Conservation (phyloP, 2,113 vertebrate species). For the Carettochelys insculpta region DNA sequence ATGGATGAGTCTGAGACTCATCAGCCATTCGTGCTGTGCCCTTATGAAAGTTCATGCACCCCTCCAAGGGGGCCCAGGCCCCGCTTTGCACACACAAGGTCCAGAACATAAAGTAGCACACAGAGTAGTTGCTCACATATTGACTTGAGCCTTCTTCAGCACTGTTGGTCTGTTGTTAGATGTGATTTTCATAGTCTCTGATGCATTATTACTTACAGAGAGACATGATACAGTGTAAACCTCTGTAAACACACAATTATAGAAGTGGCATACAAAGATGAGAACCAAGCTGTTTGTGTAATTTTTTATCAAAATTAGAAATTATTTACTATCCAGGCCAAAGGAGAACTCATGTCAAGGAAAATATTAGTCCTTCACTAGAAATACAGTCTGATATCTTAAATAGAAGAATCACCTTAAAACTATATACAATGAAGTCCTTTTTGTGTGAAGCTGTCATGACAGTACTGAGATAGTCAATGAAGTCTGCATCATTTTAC, state of each 20-base stretch:
- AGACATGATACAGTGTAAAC: background rate
- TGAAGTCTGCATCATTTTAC: background rate
- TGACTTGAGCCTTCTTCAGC: background rate
- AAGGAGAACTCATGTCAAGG: background rate
- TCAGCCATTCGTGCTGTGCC: no score
- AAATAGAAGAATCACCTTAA: rapidly evolving
- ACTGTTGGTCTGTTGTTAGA: background rate
- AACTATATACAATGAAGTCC: rapidly evolving
- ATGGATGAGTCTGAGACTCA: no score
- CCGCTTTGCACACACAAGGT: no score
- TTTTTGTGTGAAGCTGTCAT: background rate
- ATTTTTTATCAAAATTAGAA: background rate
- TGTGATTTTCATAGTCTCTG: background rate
- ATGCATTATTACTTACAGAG: background rate
- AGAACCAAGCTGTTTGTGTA: background rate
- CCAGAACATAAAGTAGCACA: background rate
- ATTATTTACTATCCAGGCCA: background rate
- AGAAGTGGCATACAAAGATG: background rate
- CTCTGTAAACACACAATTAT: background rate
- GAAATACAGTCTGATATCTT: background rate
- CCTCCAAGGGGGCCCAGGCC: no score
- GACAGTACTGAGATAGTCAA: background rate
- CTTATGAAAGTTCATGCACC: no score
- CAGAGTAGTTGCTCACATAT: background rate
- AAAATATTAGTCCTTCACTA: background rate